Base-by-base conservation (phyloP, 2,888 invertebrate genomes). In the Polymixis flavicincta region DNA sequence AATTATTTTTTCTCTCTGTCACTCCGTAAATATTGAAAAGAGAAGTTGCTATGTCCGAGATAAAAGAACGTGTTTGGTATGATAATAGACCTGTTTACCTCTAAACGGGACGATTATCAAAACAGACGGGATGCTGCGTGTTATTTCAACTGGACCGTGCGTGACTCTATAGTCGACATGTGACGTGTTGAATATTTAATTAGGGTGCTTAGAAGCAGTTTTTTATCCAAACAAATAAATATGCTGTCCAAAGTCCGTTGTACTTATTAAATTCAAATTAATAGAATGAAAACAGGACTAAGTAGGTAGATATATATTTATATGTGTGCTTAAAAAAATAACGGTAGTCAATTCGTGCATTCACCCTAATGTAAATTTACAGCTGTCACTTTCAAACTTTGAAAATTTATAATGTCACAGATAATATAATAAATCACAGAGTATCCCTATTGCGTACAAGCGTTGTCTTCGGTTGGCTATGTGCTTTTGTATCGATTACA, bases 61-160 rank as follows among this genome's bases (percentile, higher is more conserved):
- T 87, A 82, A 83, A 87, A 76, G 66, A 76, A 67, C 76, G 65
- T 78, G 83, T 87, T 89, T 89, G 80, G 86, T 87, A 82, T 88
- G 74, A 45, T 85, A 84, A 86, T 82, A 76, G 81, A 88, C 86
- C 88, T 87, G 91, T 92, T 91, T 90, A 88, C 78, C 84, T 86
- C 89, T 89, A 88, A 90, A 90, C 89, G 90, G 90, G 90, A 91
- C 89, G 87, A 87, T 89, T 90, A 89, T 91, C 90, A 91, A 89
- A 92, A 93, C 88, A 92, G 80, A 78, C 87, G 88, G 94, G 95
- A 95, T 95, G 95, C 96, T 96, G 95, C 63, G 85, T 96, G 95
- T 96, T 96, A 91, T 95, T 95, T 88, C 95, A 96, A 95, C 95
- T 96, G 96, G 95, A 93, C 94, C 90, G 90, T 88, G 92, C 94